Evolutionary conservation across 2,113 vertebrate genomes (phyloP), one percentile per base, ranked within the genome.

Genomic region (Prochilodus magdalenae): DNA sequence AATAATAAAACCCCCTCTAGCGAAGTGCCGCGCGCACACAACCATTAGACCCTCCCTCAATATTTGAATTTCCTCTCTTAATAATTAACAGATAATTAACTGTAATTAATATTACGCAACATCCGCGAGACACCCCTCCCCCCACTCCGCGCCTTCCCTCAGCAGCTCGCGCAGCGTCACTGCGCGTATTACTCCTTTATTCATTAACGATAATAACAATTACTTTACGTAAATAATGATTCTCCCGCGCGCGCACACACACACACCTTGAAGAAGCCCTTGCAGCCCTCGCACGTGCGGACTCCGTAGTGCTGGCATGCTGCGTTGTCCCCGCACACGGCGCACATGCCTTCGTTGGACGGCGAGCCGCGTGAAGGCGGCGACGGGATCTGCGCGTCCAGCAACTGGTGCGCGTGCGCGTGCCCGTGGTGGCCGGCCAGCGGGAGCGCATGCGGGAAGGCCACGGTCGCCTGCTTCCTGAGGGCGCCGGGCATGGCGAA

Each of bases 321-420:
- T 18, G 98, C 98, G 87, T 99, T 98, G 95, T 99, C 98, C 40
- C 98, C 98, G 71, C 98, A 99, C 15, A 99, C 98, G 0, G 98
- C 98, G 66, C 98, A 98, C 77, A 99, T 95, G 90, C 98, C 97
- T 91, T 99, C 98, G 87, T 97, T 98, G 89, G 97, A 98, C 51
- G 98, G 97, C 6, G 97, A 99, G 55, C 97, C 97, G 81, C 98
- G 94, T 13, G 97, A 97, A 20, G 96, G 97, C 3, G 97, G 97
- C 74, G 98, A 98, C 77, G 97, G 97, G 86, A 97, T 94, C 91
- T 97, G 97, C 88, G 94, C 95, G 93, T 99, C 98, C 79, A 99
- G 95, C 87, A 99, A 94, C 94, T 97, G 98, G 53, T 98, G 97
- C 2, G 94, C 96, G 85, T 97, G 98, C 53, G 53, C 53, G 57